phyloP scores from a whole-genome alignment of 1,140 invertebrate genomes.

The Helicoverpa zea region DNA sequence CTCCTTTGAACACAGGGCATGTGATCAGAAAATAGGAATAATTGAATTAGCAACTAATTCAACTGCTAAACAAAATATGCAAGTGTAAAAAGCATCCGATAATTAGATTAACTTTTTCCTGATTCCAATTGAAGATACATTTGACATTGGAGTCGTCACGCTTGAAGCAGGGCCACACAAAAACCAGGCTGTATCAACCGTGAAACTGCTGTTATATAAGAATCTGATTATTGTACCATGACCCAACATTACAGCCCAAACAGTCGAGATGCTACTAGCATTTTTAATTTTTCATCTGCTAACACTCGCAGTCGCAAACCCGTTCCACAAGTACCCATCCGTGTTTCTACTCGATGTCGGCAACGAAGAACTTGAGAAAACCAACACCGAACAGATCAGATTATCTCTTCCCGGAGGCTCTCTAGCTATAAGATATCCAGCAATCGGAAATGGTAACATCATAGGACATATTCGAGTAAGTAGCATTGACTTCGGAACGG shows the following conservation, averaged over 20 bases:
- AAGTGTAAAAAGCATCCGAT: neutral
- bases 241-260: conserved; percentile 65
- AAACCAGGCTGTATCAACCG: conserved; percentile 73
- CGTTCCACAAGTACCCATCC: conserved; percentile 80
- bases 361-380: conserved; percentile 80
- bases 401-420: conserved; percentile 75
- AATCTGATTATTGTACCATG: conserved; percentile 73
- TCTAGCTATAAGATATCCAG: conserved; percentile 77
- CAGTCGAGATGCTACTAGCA: conserved; percentile 72
- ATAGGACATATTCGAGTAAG: conserved; percentile 79
- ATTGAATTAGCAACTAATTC: neutral
- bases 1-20: too few species aligned
- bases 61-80: neutral
- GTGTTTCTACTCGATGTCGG: conserved; percentile 80
- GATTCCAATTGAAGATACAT: conserved; percentile 61
- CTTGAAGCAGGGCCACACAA: conserved; percentile 71
- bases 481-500: conserved; percentile 79
- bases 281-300: conserved; percentile 62
- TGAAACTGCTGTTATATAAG: conserved; percentile 79
- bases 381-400: conserved; percentile 75
- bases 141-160: conserved; percentile 72
- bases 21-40: too few species aligned
- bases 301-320: conserved; percentile 63
- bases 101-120: conserved; percentile 56
- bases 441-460: conserved; percentile 67